These are phyloP conservation scores for Leucoraja erinaceus DNA, from an alignment of 2,113 vertebrate genomes.

Conservation along the genomic window DNA sequence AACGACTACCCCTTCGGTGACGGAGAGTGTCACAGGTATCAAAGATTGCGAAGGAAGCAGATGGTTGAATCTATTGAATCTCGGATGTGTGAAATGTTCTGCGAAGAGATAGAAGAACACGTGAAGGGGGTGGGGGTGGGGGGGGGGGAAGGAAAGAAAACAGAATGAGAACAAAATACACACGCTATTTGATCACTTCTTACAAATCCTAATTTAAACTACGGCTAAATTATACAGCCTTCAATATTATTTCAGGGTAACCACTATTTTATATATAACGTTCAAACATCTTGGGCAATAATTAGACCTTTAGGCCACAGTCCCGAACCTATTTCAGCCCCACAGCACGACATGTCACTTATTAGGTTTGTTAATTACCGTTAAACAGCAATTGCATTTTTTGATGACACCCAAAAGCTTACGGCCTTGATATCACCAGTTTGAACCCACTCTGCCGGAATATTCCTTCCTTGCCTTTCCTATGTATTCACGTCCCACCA, in stretches of 20 bases:
- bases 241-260: background rate
- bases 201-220: background rate
- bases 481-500: background rate
- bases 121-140: background rate
- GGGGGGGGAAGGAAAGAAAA: too few relatives aligned
- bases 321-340: background rate
- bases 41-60: background rate
- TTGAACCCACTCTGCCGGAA: background rate
- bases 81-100: background rate
- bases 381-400: constrained; percentile 16
- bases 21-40: background rate
- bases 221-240: background rate
- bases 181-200: background rate
- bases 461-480: background rate
- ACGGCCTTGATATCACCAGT: background rate
- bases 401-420: constrained; percentile 5
- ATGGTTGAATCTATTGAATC: too few relatives aligned
- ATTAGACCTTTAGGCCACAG: constrained; percentile 17
- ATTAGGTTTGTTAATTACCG: constrained; percentile 27
- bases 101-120: background rate
- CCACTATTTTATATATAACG: background rate
- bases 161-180: background rate
- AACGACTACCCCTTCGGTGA: background rate
- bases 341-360: constrained; percentile 8
- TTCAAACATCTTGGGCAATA: background rate